Conservation (phyloP, 2,797 vertebrate genomes). For the Rhinogobio ventralis region DNA sequence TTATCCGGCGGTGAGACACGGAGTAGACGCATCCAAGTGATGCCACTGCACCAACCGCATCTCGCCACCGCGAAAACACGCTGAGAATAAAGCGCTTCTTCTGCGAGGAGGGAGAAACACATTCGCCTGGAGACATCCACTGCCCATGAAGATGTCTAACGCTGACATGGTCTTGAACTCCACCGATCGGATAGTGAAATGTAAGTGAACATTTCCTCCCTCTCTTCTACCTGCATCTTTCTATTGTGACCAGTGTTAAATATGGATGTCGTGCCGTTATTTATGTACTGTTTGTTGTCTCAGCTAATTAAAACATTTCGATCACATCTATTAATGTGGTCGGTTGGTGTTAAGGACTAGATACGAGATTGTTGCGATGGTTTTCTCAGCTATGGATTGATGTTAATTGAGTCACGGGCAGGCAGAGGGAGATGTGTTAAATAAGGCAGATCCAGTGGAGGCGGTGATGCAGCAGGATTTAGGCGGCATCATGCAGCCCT, state of each 20-base stretch:
- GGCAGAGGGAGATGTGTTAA: slow-evolving; percentile 49
- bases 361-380: slow-evolving; percentile 7
- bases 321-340: slow-evolving; percentile 39
- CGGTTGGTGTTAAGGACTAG: slow-evolving; percentile 64
- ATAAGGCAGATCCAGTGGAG: slow-evolving; percentile 74
- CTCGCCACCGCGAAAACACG: slow-evolving; percentile 68
- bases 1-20: slow-evolving; percentile 72
- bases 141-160: slow-evolving; percentile 87
- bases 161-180: slow-evolving; percentile 83
- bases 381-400: slow-evolving; percentile 56
- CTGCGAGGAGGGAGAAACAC: slow-evolving; percentile 61
- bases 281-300: neutral
- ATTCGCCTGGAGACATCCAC: slow-evolving; percentile 57
- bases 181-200: slow-evolving; percentile 85
- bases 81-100: slow-evolving; percentile 67
- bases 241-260: neutral
- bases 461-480: slow-evolving; percentile 88
- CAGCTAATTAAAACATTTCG: slow-evolving; percentile 13
- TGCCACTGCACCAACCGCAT: slow-evolving; percentile 79
- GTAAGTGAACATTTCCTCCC: slow-evolving; percentile 73
- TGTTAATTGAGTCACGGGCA: slow-evolving; percentile 47
- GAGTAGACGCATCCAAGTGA: slow-evolving; percentile 77
- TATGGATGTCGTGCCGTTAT: neutral
- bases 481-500: slow-evolving; percentile 55
- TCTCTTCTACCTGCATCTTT: neutral